Evolutionary conservation across 2,797 vertebrate genomes (phyloP), one percentile per base, ranked within the genome.

Genomic region (Phalanger gymnotis): DNA sequence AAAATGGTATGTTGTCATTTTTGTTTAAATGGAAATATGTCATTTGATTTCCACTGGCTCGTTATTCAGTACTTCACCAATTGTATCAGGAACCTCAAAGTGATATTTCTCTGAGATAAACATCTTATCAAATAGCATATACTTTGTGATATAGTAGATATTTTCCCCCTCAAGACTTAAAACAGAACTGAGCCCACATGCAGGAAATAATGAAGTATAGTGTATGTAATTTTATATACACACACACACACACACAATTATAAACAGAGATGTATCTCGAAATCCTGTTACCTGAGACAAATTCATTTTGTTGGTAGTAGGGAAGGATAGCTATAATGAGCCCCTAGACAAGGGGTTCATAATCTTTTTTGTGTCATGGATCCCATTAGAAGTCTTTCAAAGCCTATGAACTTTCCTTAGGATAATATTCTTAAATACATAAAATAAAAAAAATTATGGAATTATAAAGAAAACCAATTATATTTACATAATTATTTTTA

Each of bases 1-100:
- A 98, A 99, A 97, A 98, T 98, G 98, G 99, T 99, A 98, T 13
- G 98, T 98, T 53, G 12, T 93, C 11, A 4, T 4, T 93, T 73
- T 56, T 91, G 25, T n/a, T 5, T 31, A 7, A 2, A 0, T 30
- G 19, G 22, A 81, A 92, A 53, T 94, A 52, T 12, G 30, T 53
- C 31, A 19, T 34, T 94, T 40, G 34, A 87, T 87, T 61, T 92
- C 5, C 1, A 28, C 19, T 5, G 97, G 66, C 96, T 54, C 73
- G 6, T 73, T 51, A 56, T 91, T 96, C 19, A 0, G 22, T 93
- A 16, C 11, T 96, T 47, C 27, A 56, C 56, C 53, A 66, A 25
- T 13, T 89, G 92, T 58, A 30, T 27, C 31, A 92, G 94, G 97
- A 90, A 58, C 61, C 90, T 31, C 81, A 94, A 92, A 90, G 25